Evolutionary conservation across 2,797 vertebrate species (phyloP).

Genomic region (Synaphobranchus kaupii): DNA sequence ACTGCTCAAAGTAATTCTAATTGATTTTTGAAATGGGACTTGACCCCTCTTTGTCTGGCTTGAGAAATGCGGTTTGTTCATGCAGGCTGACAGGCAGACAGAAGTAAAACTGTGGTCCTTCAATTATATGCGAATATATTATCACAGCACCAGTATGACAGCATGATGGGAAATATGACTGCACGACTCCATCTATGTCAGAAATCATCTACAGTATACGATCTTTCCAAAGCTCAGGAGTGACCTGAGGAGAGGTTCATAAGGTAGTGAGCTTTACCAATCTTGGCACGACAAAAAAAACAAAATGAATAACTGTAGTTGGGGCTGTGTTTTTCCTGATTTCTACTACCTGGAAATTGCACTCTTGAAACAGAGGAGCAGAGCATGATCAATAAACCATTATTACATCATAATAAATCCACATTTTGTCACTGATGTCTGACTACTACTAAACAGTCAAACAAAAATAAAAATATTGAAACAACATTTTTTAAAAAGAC

Average conservation of each 20-base stretch:
- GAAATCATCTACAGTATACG: slow-evolving; percentile 7
- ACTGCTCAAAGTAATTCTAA: too few species aligned
- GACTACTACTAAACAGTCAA: background rate
- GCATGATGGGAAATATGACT: slow-evolving; percentile 17
- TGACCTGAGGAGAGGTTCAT: background rate
- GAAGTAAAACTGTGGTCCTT: background rate
- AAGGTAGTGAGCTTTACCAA: background rate
- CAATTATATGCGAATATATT: background rate
- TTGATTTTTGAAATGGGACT: background rate
- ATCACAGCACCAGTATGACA: slow-evolving; percentile 9
- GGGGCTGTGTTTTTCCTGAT: slow-evolving; percentile 16
- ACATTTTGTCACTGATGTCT: background rate
- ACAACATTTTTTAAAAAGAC: background rate
- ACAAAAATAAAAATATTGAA: background rate
- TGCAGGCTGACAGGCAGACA: background rate
- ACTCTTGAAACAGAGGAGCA: slow-evolving; percentile 26
- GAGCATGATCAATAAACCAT: background rate
- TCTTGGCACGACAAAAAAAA: slow-evolving; percentile 20
- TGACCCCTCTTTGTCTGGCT: background rate
- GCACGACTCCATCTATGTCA: background rate
- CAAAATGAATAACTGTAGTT: background rate
- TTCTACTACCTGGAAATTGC: slow-evolving; percentile 21
- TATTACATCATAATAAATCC: slow-evolving; percentile 21
- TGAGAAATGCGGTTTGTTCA: background rate
- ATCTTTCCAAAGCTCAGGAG: slow-evolving; percentile 18